These are phyloP conservation scores for Silvanus unidentatus DNA, from an alignment of 2,888 invertebrate genomes.

Conservation along the genomic window DNA sequence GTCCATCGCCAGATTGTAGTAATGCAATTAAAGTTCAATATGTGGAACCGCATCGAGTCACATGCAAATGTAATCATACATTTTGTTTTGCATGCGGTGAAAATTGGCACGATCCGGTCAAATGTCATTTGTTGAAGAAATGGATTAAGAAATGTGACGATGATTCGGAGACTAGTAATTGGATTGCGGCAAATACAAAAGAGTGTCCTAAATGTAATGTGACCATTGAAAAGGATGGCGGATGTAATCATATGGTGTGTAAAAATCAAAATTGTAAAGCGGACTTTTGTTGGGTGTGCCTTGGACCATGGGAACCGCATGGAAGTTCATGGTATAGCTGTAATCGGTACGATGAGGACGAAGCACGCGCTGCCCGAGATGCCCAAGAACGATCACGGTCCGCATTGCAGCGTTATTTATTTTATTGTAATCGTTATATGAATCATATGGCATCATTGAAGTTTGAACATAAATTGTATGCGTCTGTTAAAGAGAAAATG, in stretches of 20 bases:
- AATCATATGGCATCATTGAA: conserved; percentile 98
- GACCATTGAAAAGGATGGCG: conserved; percentile 95
- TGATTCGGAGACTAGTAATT: conserved; percentile 97
- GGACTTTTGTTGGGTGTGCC: conserved; percentile 99
- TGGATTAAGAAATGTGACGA: conserved; percentile 99
- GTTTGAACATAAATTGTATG: conserved; percentile 95
- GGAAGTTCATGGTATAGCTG: conserved; percentile 98
- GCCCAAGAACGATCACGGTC: conserved; percentile 92
- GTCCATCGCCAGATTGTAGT: conserved; percentile 96
- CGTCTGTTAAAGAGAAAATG: conserved; percentile 95
- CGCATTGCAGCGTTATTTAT: conserved; percentile 92
- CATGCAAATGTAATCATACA: conserved; percentile 85
- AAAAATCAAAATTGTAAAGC: conserved; percentile 97
- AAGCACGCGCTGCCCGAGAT: conserved; percentile 92
- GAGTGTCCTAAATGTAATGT: conserved; percentile 98
- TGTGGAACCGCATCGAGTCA: conserved; percentile 85
- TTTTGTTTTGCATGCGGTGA: conserved; percentile 97
- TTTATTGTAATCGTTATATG: conserved; percentile 99
- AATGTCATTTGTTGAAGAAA: conserved; percentile 83
- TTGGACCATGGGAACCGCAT: conserved; percentile 98
- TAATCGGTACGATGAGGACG: conserved; percentile 92
- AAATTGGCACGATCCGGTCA: conserved; percentile 98
- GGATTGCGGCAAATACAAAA: conserved; percentile 99
- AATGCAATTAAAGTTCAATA: conserved; percentile 90
- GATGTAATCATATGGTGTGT: conserved; percentile 98